These are phyloP conservation scores for Latrodectus hesperus DNA, from an alignment of 2,888 invertebrate species.

Conservation along the genomic window DNA sequence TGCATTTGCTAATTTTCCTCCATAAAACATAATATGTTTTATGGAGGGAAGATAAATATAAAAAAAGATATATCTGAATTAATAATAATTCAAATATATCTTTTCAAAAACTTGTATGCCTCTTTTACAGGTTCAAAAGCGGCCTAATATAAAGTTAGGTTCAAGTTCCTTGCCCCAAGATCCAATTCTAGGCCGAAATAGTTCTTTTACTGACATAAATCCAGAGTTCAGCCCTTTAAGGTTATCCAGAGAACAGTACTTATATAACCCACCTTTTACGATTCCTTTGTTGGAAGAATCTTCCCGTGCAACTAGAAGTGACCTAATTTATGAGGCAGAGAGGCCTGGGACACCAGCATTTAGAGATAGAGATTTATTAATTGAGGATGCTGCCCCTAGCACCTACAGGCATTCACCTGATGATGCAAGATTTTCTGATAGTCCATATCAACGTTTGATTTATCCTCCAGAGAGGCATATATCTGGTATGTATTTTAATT, in stretches of 20 bases:
- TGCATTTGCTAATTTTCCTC: too few species aligned
- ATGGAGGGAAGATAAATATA: too few species aligned
- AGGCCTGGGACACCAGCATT: slow-evolving; percentile 54
- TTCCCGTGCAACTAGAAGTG: slow-evolving; percentile 1
- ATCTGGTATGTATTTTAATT: slow-evolving; percentile 18
- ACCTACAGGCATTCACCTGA: slow-evolving; percentile 12
- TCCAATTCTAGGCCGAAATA: slow-evolving; percentile 24
- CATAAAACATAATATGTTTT: too few species aligned
- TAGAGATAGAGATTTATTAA: slow-evolving; percentile 7
- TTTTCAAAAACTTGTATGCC: too few species aligned
- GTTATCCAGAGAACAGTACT: slow-evolving; percentile 32
- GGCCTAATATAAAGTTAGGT: slow-evolving; percentile 43
- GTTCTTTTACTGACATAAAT: slow-evolving; percentile 21
- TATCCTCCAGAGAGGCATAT: slow-evolving; percentile 29
- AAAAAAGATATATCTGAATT: too few species aligned
- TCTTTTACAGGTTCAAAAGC: slow-evolving; percentile 50
- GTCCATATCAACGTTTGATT: slow-evolving; percentile 15
- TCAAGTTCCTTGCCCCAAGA: background rate
- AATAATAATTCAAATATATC: too few species aligned
- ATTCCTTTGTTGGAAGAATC: slow-evolving; percentile 30
- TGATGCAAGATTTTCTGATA: slow-evolving; percentile 24
- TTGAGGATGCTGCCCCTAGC: slow-evolving; percentile 7
- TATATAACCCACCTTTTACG: slow-evolving; percentile 38
- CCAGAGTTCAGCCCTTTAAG: slow-evolving; percentile 18
- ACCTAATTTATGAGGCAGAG: slow-evolving; percentile 32